These are phyloP conservation scores for Tachystola acroxantha DNA, from an alignment of 2,888 invertebrate genomes.

Conservation along the genomic window DNA sequence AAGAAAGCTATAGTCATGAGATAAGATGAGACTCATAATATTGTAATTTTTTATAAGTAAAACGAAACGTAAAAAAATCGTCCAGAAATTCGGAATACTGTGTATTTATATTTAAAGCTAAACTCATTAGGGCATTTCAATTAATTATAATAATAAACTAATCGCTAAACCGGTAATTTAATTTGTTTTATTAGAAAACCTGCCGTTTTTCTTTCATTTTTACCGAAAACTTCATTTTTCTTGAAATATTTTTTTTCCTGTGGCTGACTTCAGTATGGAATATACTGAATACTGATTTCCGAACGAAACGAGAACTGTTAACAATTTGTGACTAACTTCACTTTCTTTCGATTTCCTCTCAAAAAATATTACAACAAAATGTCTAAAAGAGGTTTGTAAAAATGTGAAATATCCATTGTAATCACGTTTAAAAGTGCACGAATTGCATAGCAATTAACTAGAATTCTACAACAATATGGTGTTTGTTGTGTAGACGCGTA, in stretches of 20 bases:
- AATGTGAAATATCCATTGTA: conserved; percentile 62
- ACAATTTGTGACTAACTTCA: conserved; percentile 33
- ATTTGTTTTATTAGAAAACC: too few relatives aligned
- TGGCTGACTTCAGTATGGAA: too few relatives aligned
- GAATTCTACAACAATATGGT: conserved; percentile 17
- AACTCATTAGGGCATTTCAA: too few relatives aligned
- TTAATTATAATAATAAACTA: too few relatives aligned
- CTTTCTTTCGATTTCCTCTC: conserved; percentile 64
- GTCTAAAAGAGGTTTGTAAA: conserved; percentile 83
- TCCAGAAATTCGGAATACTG: not conserved
- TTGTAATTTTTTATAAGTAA: too few relatives aligned
- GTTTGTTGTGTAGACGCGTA: conserved; percentile 25
- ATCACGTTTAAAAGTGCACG: conserved; percentile 42
- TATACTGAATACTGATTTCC: conserved; percentile 16
- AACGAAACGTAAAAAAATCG: not conserved
- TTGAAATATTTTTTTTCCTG: too few relatives aligned
- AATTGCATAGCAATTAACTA: conserved; percentile 27
- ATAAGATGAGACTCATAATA: too few relatives aligned
- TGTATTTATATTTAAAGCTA: too few relatives aligned
- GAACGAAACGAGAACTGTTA: conserved; percentile 21
- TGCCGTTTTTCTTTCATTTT: too few relatives aligned
- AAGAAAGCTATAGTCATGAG: too few relatives aligned
- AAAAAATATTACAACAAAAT: conserved; percentile 79
- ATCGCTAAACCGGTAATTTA: too few relatives aligned
- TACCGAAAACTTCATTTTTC: too few relatives aligned